phyloP scores from a whole-genome alignment of 2,888 invertebrate species.

The Calameuta pallipes region DNA sequence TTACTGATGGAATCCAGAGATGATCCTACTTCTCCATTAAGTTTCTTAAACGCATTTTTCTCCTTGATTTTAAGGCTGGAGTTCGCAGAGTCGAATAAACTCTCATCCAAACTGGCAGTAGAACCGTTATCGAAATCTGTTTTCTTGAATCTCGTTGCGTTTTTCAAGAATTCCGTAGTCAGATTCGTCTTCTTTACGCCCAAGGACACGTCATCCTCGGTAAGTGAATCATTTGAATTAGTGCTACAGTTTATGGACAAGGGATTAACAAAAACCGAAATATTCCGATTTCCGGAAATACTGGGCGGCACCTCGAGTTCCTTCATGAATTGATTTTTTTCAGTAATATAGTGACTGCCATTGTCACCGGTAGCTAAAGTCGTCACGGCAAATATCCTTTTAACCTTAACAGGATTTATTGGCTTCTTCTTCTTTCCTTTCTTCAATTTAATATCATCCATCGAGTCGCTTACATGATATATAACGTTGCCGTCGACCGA shows the following conservation, averaged over 20 bases:
- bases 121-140: slow-evolving; percentile 56
- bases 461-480: slow-evolving; percentile 70
- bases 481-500: slow-evolving; percentile 84
- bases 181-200: slow-evolving; percentile 40
- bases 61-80: slow-evolving; percentile 50
- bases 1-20: slow-evolving; percentile 61
- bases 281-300: slow-evolving; percentile 68
- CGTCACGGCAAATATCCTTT: slow-evolving; percentile 70
- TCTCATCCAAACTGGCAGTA: slow-evolving; percentile 59
- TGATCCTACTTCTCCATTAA: slow-evolving; percentile 56
- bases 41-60: slow-evolving; percentile 57
- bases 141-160: slow-evolving; percentile 61
- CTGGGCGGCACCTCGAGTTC: slow-evolving; percentile 69
- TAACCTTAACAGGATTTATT: slow-evolving; percentile 65
- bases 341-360: slow-evolving; percentile 65
- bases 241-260: slow-evolving; percentile 64
- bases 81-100: slow-evolving; percentile 55
- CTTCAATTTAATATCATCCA: slow-evolving; percentile 55
- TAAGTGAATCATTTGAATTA: slow-evolving; percentile 60
- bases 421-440: slow-evolving; percentile 44
- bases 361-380: slow-evolving; percentile 66
- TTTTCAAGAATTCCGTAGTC: slow-evolving; percentile 54
- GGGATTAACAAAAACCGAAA: slow-evolving; percentile 77
- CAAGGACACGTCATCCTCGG: slow-evolving; percentile 53
- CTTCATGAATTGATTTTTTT: slow-evolving; percentile 62